Evolutionary conservation across 2,113 vertebrate genomes (phyloP).

Genomic region (Plecturocebus donacophilus): DNA sequence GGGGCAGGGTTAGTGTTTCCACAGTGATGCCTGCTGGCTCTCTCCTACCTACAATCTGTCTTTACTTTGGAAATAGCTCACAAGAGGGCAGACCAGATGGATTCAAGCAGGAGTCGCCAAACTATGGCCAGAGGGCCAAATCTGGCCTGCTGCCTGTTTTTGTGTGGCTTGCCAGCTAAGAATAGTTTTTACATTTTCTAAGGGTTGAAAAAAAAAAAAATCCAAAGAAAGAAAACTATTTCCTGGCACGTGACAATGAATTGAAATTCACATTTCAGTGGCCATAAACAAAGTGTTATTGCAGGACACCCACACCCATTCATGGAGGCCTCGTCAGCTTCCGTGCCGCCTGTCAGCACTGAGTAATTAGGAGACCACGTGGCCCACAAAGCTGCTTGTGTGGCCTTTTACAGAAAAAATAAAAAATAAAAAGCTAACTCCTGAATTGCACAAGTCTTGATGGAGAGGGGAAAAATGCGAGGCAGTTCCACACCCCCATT

Average conservation of each 20-base stretch:
- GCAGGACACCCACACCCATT: neutral
- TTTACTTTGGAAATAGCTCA: neutral
- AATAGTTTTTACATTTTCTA: neutral
- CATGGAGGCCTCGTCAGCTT: neutral
- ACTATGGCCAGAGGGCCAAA: neutral
- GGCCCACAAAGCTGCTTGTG: neutral
- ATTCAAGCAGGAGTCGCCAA: neutral
- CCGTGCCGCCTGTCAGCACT: rapidly evolving
- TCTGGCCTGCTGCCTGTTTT: neutral
- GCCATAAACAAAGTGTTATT: neutral
- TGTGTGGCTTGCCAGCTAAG: neutral
- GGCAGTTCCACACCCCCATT: neutral
- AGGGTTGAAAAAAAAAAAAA: neutral
- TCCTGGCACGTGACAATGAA: neutral
- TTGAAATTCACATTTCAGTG: slow-evolving; percentile 7
- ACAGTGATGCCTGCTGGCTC: neutral
- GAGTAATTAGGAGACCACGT: neutral
- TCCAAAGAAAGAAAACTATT: neutral
- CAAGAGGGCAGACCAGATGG: neutral
- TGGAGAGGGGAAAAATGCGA: neutral
- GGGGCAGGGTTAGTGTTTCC: neutral
- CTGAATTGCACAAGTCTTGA: neutral
- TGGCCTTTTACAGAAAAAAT: neutral
- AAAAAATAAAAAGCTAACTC: neutral
- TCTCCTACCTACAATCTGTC: neutral